A percentile compares a stretch with the other conserved stretches of the same genome.
phyloP scores from a whole-genome alignment of 1,140 invertebrate genomes.

The Idris sp. region DNA sequence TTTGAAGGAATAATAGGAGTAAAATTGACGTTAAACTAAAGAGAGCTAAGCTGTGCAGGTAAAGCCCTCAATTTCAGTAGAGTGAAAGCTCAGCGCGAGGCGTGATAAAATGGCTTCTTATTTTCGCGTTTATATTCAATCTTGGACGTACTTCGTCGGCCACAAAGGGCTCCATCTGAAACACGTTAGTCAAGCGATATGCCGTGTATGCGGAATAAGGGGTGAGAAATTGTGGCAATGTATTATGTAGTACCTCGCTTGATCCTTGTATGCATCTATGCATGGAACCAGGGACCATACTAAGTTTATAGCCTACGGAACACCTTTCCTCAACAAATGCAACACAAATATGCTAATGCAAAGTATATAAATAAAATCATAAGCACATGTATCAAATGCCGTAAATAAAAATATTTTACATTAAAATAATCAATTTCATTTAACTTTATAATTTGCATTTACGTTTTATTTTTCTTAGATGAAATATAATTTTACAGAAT shows the following conservation, averaged over 20 bases:
- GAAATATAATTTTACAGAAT: too few species aligned
- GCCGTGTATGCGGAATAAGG: conserved; percentile 46
- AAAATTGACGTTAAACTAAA: conserved; percentile 57
- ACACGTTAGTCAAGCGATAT: conserved; percentile 71
- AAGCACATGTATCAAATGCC: conserved; percentile 19
- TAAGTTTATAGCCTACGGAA: conserved; percentile 43
- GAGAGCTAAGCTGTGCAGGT: conserved; percentile 59
- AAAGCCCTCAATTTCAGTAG: conserved; percentile 77
- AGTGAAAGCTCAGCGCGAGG: conserved; percentile 72
- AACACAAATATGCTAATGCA: conserved; percentile 57
- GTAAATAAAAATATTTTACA: too few species aligned
- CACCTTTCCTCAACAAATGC: conserved; percentile 28
- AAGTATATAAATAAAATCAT: conserved; percentile 46
- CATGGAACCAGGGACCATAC: conserved; percentile 51
- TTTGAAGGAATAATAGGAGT: conserved; percentile 25
- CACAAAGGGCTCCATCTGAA: conserved; percentile 74
- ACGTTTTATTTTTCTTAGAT: too few species aligned
- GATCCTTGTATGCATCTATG: conserved; percentile 68
- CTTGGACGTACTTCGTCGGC: conserved; percentile 63
- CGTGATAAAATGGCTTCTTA: conserved; percentile 77
- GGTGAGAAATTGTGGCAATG: conserved; percentile 59
- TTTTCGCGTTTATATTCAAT: conserved; percentile 79
- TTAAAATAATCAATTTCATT: too few species aligned
- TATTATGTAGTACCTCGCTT: conserved; percentile 66
- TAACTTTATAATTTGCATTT: too few species aligned